Evolutionary conservation across 1,140 invertebrate species (phyloP).

Genomic region (Patella vulgata): DNA sequence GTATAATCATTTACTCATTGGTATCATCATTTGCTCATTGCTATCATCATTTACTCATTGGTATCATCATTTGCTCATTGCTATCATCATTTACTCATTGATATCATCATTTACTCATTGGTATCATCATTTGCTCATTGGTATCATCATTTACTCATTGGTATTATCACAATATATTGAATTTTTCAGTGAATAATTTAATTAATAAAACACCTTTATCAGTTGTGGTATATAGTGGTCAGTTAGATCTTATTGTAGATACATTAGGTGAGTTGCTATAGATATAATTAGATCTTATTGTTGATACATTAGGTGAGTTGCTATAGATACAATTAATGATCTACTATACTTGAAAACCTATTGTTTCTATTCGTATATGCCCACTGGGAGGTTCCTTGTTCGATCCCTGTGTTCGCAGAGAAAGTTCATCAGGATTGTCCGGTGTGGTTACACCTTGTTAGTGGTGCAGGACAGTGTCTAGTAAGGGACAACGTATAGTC

Average conservation of each 20-base stretch:
- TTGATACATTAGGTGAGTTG: constrained; percentile 74
- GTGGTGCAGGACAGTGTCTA: too few species aligned
- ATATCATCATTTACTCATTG: too few species aligned
- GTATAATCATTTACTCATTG: too few species aligned
- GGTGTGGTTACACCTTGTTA: too few species aligned
- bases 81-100: too few species aligned
- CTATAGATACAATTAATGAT: constrained; percentile 55
- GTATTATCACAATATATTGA: neutral
- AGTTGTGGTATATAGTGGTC: constrained; percentile 77
- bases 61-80: too few species aligned
- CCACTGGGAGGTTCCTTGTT: neutral
- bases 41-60: too few species aligned
- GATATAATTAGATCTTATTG: constrained; percentile 75
- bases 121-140: too few species aligned
- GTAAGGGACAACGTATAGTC: too few species aligned
- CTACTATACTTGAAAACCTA: constrained; percentile 23
- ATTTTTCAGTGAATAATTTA: constrained; percentile 59
- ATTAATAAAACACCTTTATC: constrained; percentile 76
- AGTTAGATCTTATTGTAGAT: constrained; percentile 78
- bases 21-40: too few species aligned
- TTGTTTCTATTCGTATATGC: neutral
- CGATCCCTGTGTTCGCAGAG: neutral
- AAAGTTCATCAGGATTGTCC: too few species aligned
- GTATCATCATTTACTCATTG: too few species aligned
- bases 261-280: constrained; percentile 70